A percentile compares a stretch with the other conserved stretches of the same genome.
Evolutionary conservation across 2,888 invertebrate species (phyloP).

Genomic region (Polylopha cassiicola): DNA sequence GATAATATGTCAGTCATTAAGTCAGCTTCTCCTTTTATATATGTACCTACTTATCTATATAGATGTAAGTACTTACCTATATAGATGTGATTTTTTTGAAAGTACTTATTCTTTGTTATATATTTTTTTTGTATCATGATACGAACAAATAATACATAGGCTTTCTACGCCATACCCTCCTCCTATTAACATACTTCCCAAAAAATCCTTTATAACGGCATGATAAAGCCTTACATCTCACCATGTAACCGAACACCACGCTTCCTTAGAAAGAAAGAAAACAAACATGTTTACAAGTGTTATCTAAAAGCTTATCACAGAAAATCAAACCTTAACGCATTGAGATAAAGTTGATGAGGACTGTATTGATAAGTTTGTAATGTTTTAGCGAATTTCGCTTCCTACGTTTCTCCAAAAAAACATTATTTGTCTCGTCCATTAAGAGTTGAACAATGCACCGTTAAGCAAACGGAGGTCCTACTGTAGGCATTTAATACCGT

Average conservation of each 20-base stretch:
- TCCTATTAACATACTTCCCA: no score
- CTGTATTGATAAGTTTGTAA: conserved; percentile 21
- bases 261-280: conserved; percentile 51
- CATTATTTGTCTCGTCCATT: conserved; percentile 62
- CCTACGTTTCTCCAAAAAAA: conserved; percentile 55
- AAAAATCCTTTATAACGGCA: no score
- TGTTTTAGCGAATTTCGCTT: conserved; percentile 43
- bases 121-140: no score
- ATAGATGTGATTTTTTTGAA: no score
- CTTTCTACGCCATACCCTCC: no score
- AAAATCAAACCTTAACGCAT: conserved; percentile 25
- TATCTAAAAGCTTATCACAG: conserved; percentile 21
- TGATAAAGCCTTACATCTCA: conserved; percentile 45
- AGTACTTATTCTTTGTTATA: no score
- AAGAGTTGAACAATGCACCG: conserved; percentile 61
- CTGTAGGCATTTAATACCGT: conserved; percentile 4
- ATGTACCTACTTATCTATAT: no score
- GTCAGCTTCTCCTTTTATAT: no score
- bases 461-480: conserved; percentile 48
- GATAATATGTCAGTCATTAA: no score
- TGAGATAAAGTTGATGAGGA: conserved; percentile 21
- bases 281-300: conserved; percentile 9
- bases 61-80: no score
- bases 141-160: no score
- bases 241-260: conserved; percentile 59